Percentiles rank a stretch among this genome's conserved stretches.
Evolutionary conservation across 2,888 invertebrate genomes (phyloP).

Genomic region (Sphecodes monilicornis): DNA sequence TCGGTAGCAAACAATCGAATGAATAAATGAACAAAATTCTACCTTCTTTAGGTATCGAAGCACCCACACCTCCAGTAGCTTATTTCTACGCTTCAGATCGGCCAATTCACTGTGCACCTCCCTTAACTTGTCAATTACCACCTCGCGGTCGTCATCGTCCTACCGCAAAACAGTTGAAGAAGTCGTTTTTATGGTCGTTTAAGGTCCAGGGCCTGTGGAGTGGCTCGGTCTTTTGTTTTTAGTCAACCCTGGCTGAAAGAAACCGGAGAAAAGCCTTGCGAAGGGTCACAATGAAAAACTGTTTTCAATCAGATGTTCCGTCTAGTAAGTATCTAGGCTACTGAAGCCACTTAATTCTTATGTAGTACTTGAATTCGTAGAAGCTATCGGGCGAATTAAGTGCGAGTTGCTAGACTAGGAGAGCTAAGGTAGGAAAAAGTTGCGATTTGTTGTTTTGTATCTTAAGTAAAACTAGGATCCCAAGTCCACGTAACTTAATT

Average conservation of each 20-base stretch:
- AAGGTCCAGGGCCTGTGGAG: neutral
- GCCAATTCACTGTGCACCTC: constrained; percentile 57
- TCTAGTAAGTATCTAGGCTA: neutral
- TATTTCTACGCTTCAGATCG: constrained; percentile 65
- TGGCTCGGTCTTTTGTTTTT: neutral
- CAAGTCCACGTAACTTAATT: neutral
- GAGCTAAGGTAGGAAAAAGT: neutral
- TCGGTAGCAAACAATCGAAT: neutral
- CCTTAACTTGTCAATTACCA: constrained; percentile 61
- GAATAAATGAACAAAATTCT: neutral
- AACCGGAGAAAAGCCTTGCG: neutral
- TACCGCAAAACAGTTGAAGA: constrained; percentile 33
- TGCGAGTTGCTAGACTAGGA: no score
- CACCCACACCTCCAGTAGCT: constrained; percentile 66
- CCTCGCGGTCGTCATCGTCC: constrained; percentile 67
- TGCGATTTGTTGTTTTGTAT: neutral
- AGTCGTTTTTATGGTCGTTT: neutral
- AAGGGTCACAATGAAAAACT: neutral
- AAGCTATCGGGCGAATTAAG: neutral
- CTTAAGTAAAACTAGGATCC: neutral
- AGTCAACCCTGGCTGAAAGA: neutral
- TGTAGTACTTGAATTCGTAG: neutral
- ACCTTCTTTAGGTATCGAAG: constrained; percentile 60
- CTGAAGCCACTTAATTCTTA: neutral
- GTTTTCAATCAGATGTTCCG: neutral